Evolutionary conservation across 2,797 vertebrate genomes (phyloP), one percentile per base, ranked within the genome.

Genomic region (Peromyscus aztecus): DNA sequence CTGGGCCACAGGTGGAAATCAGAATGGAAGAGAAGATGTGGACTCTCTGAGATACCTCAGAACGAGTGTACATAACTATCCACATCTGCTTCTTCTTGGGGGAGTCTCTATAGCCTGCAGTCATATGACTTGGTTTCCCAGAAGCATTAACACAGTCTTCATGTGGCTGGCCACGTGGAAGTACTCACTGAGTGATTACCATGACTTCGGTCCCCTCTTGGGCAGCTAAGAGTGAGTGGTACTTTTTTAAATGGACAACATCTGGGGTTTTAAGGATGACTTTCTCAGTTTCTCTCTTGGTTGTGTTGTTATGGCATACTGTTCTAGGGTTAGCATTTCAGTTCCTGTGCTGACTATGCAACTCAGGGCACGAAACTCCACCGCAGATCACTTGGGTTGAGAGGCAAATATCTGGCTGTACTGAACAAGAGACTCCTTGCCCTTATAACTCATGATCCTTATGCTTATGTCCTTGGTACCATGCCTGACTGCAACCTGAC

Each of bases 401-500:
- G 43, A 83, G 43, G 65, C 2, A 78, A 86, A 55, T 17, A 9
- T 23, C 11, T 93, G 24, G 17, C 11, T 27, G 24, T 21, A 67
- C 12, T 49, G 14, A 23, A 75, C 19, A 49, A 31, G 55, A 29
- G 14, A 49, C 40, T 67, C 17, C 12, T 76, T 65, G 2, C 23
- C 13, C 37, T 12, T 8, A 11, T 23, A 67, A 59, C 49, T 82
- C 63, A 37, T n/a, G n/a, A 2, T 84, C 12, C 3, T 82, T 10
- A 10, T 13, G 37, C 6, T 9, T n/a, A 14, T 4, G 17, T 3
- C 16, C 3, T 2, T 40, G 59, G 73, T 3, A 37, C 4, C 19
- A 49, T 40, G 31, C 59, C 27, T 4, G 75, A 46, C 9, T 49
- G 57, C 19, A 11, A 24, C 17, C 0, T 11, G 12, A 43, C 2